These are phyloP conservation scores for Mastomys coucha DNA, from an alignment of 2,113 vertebrate genomes.

Conservation along the genomic window DNA sequence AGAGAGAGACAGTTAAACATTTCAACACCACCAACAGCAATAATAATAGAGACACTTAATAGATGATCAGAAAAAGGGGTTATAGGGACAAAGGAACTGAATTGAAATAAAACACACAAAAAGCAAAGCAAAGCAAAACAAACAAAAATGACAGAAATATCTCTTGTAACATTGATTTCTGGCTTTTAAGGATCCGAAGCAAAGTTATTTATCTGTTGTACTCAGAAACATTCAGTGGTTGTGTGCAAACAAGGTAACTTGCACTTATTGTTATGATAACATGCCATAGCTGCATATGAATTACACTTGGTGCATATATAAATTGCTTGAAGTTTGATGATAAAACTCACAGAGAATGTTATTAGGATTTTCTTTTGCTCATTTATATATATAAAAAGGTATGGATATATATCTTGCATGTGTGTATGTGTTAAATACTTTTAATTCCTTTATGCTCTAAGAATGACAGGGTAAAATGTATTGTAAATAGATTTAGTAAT, in stretches of 20 bases:
- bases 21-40: background rate
- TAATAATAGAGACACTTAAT: background rate
- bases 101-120: background rate
- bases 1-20: background rate
- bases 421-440: background rate
- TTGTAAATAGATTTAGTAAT: background rate
- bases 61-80: background rate
- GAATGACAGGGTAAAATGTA: background rate
- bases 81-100: background rate
- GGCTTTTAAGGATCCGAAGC: background rate
- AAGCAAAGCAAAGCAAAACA: background rate
- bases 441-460: background rate
- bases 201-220: background rate
- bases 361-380: background rate
- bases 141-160: background rate
- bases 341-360: slow-evolving; percentile 16
- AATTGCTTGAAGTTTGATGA: background rate
- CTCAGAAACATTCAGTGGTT: background rate
- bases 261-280: slow-evolving; percentile 1
- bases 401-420: no score
- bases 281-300: background rate
- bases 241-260: background rate
- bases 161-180: no score
- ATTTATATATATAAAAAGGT: background rate
- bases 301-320: background rate